Evolutionary conservation across 2,113 vertebrate genomes (phyloP).

Genomic region (Protobothrops flavoviridis): DNA sequence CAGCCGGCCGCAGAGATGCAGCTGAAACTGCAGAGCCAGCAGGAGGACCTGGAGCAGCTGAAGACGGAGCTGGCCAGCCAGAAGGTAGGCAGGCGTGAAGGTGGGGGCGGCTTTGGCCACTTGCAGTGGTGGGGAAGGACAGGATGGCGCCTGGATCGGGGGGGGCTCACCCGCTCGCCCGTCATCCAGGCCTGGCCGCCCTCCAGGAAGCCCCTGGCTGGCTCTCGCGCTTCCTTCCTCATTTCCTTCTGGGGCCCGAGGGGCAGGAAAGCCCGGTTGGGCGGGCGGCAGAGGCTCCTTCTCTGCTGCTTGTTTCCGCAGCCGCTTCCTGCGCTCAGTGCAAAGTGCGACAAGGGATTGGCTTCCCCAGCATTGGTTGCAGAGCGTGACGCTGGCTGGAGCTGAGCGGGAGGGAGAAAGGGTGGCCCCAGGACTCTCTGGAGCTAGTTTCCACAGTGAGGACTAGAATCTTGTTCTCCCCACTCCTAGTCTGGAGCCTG

Average conservation of each 20-base stretch:
- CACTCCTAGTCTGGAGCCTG: not conserved
- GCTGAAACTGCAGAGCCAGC: slow-evolving; percentile 81
- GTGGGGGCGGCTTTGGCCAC: not conserved
- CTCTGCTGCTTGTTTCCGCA: not conserved
- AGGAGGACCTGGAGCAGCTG: slow-evolving; percentile 83
- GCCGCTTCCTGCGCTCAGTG: not conserved
- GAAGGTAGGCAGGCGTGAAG: slow-evolving; percentile 66
- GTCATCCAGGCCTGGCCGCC: no score
- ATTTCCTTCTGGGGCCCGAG: not conserved
- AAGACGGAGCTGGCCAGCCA: slow-evolving; percentile 78
- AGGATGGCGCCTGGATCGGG: not conserved
- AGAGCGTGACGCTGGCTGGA: not conserved
- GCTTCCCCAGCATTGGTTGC: not conserved
- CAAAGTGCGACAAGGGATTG: not conserved
- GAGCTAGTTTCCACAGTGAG: not conserved
- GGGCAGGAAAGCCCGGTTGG: not conserved
- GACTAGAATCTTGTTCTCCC: not conserved
- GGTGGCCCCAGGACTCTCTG: not conserved
- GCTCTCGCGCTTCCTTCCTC: not conserved
- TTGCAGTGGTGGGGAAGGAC: not conserved
- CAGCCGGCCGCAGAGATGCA: slow-evolving; percentile 72
- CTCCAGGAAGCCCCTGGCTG: not conserved
- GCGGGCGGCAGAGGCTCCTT: not conserved
- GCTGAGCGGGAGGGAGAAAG: not conserved
- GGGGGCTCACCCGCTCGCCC: not conserved